Base-by-base conservation (phyloP, 2,113 vertebrate genomes). In the Rhabdornis inornatus region DNA sequence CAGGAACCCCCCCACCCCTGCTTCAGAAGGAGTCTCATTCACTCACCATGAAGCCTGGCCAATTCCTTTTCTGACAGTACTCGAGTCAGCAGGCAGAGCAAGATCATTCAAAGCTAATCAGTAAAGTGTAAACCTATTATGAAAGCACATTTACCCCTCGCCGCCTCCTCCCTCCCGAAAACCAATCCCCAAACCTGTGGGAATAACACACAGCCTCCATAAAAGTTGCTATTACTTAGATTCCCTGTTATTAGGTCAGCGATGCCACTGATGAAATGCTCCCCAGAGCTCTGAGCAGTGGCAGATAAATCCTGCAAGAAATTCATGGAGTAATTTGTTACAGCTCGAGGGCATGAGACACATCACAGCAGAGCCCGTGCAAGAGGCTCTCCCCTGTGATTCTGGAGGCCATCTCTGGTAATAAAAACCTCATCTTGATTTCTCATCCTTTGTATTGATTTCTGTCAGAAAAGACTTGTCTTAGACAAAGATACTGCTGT, bases 81-180 rank as follows among this genome's bases (percentile, higher is more conserved):
- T 93, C 24, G 11, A 96, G 90, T 78, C 94, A 94, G 95, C 95
- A 81, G 93, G 96, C 94, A 92, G 93, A 95, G 92, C 75, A 64
- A 93, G 94, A 94, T 93, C 85, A 86, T 97, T 94, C 94, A 90
- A 87, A 96, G 91, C 89, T 94, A 83, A 96, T 96, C 95, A 94
- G 96, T 65, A 92, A 92, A 94, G 94, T 95, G 92, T 89, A 95
- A 95, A 97, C 87, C 86, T 87, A 95, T 97, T 95, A 94, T 37
- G 87, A 94, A 83, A 96, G 92, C 72, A 90, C 96, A 96, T 96
- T 90, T 75, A 65, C 83, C 89, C 93, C 92, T 61, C 4, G 24
- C 90, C 39, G 80, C 50, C 50, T 81, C 44, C 72, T 63, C 63
- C 83, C 92, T 96, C 79, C 71, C 31, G 42, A 93, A 90, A 95